phyloP scores from a whole-genome alignment of 2,113 vertebrate species.

The Heterotis niloticus region DNA sequence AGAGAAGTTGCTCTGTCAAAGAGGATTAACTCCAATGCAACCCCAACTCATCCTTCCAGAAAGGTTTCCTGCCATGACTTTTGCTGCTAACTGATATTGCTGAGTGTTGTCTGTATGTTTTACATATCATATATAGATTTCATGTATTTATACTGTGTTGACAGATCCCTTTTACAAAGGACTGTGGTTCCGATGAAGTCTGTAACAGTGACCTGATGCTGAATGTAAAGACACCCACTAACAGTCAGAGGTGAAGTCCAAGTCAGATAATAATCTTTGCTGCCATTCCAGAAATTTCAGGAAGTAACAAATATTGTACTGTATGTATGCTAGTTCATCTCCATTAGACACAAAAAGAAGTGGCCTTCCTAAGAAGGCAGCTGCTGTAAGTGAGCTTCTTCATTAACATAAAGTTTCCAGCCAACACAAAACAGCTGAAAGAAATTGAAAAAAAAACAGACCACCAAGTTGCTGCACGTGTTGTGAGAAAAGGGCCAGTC shows the following conservation, averaged over 20 bases:
- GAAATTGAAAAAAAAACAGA: no score
- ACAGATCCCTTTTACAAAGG: slow-evolving; percentile 84
- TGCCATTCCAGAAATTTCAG: not conserved
- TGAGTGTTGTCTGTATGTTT: no score
- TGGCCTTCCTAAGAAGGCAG: not conserved
- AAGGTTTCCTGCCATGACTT: no score
- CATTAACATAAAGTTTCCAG: not conserved
- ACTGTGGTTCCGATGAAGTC: slow-evolving; percentile 81
- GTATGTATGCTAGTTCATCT: not conserved
- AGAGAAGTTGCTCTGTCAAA: no score
- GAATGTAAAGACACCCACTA: slow-evolving; percentile 57
- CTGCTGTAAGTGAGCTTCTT: not conserved
- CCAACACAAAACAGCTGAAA: not conserved
- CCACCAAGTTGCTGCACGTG: no score
- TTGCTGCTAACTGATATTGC: no score
- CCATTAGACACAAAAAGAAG: not conserved
- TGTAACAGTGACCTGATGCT: slow-evolving; percentile 79
- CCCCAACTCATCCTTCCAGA: no score
- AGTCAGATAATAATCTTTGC: no score
- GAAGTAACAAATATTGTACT: not conserved
- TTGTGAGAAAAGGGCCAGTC: not conserved
- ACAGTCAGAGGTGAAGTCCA: slow-evolving; percentile 57
- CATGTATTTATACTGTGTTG: not conserved
- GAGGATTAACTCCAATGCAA: no score
- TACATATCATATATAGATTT: no score